These are phyloP conservation scores for Drosophila carrolli DNA, from an alignment of 1,140 invertebrate genomes.

Conservation along the genomic window DNA sequence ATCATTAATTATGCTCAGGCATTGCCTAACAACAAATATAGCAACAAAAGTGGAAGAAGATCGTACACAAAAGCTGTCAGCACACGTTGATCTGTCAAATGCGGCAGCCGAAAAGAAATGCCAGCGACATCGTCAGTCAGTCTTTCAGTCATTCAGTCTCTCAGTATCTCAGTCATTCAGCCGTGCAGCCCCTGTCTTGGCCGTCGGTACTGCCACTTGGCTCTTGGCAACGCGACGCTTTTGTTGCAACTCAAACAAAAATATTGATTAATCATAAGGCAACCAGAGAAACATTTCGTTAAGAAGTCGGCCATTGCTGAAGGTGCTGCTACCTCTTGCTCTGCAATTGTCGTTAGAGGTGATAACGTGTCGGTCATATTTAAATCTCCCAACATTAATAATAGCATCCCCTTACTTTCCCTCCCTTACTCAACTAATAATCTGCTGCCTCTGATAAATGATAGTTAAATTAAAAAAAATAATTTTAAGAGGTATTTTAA, in stretches of 20 bases:
- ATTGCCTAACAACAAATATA: constrained; percentile 56
- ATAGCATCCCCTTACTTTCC: no score
- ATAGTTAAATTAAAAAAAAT: no score
- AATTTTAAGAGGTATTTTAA: no score
- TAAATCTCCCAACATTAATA: no score
- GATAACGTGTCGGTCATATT: not conserved
- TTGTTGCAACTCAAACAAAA: constrained; percentile 77
- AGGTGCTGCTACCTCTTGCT: constrained; percentile 19
- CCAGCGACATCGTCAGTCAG: constrained; percentile 48
- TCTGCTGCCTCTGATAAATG: no score
- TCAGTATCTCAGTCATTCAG: constrained; percentile 7
- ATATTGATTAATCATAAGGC: constrained; percentile 80
- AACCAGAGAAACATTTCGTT: constrained; percentile 41
- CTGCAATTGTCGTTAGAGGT: constrained; percentile 6
- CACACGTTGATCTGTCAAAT: constrained; percentile 81
- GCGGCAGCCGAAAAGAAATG: constrained; percentile 69
- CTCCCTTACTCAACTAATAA: no score
- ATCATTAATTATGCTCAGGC: constrained; percentile 82
- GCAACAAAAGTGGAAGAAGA: constrained; percentile 46
- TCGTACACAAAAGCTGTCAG: constrained; percentile 74
- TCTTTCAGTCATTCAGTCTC: constrained; percentile 9
- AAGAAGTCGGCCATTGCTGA: constrained; percentile 63
- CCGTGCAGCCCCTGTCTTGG: constrained; percentile 23
- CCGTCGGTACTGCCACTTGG: constrained; percentile 57
- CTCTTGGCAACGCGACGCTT: constrained; percentile 54